Evolutionary conservation across 2,888 invertebrate species (phyloP).

Genomic region (Ischnura elegans): DNA sequence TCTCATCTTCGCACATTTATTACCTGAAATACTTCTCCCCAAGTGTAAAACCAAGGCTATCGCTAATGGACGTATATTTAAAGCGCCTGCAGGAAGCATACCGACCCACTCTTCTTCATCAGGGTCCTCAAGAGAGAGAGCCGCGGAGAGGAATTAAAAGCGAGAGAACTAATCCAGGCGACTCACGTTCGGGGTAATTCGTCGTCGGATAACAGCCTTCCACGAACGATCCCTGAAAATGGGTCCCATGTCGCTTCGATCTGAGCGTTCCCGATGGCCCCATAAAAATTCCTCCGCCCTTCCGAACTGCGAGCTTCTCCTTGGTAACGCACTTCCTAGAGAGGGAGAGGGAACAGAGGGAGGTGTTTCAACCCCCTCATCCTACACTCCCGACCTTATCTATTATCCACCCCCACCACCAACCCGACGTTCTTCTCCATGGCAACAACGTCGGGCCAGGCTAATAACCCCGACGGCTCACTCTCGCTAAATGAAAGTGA

Average conservation of each 20-base stretch:
- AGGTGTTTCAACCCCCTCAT: no score
- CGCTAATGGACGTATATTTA: not conserved
- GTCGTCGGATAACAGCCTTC: not conserved
- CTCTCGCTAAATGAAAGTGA: slow-evolving; percentile 38
- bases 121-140: not conserved
- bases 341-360: no score
- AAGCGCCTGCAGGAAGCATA: not conserved
- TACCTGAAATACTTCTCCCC: no score
- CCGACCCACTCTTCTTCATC: not conserved
- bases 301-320: not conserved
- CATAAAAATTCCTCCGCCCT: not conserved
- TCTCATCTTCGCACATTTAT: no score
- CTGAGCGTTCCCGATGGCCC: not conserved
- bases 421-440: not conserved
- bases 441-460: not conserved
- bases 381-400: not conserved
- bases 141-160: not conserved
- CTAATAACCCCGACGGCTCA: not conserved
- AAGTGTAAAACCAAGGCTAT: not conserved
- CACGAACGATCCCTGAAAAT: not conserved
- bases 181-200: not conserved
- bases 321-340: no score
- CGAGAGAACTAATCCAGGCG: not conserved
- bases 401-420: not conserved
- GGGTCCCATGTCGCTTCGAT: not conserved